phyloP scores from a whole-genome alignment of 1,140 invertebrate genomes.

The Aphelenchoides fujianensis region DNA sequence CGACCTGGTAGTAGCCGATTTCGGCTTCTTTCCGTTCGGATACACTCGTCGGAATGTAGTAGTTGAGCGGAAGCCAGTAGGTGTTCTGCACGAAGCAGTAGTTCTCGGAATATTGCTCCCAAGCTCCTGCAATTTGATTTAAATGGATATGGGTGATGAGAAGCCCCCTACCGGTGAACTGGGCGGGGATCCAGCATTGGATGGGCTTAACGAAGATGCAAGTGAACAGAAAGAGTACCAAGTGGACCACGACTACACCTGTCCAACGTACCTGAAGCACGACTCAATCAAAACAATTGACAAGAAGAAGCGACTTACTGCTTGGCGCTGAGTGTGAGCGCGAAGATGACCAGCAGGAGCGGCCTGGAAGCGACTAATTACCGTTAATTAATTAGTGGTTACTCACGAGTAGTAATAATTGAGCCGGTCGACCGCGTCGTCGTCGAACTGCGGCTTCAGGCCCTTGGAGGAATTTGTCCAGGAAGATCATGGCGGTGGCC shows the following conservation, averaged over 20 bases:
- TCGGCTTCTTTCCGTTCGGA: conserved; percentile 49
- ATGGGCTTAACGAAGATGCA: too few relatives aligned
- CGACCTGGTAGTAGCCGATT: conserved; percentile 52
- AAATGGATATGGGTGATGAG: conserved; percentile 18
- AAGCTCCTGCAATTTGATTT: conserved; percentile 40
- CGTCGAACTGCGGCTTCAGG: conserved; percentile 65
- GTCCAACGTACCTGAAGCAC: neutral
- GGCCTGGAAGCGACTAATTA: conserved; percentile 63
- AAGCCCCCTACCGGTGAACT: conserved; percentile 54
- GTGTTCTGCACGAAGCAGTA: conserved; percentile 63
- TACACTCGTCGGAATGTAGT: conserved; percentile 56
- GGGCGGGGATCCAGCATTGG: conserved; percentile 62
- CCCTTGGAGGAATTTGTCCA: conserved; percentile 62
- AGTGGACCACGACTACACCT: too few relatives aligned
- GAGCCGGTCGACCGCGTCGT: conserved; percentile 66
- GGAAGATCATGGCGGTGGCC: conserved; percentile 50
- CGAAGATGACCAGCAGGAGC: conserved; percentile 63
- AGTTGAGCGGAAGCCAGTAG: conserved; percentile 56
- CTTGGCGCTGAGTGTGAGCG: conserved; percentile 58
- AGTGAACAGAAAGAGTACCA: too few relatives aligned
- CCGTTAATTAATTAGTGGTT: conserved; percentile 15
- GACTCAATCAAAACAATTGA: neutral
- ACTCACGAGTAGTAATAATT: conserved; percentile 66
- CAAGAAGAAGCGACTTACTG: conserved; percentile 50
- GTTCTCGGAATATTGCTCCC: conserved; percentile 62